Conservation (phyloP, 2,888 invertebrate genomes). For the Nomada goodeniana region DNA sequence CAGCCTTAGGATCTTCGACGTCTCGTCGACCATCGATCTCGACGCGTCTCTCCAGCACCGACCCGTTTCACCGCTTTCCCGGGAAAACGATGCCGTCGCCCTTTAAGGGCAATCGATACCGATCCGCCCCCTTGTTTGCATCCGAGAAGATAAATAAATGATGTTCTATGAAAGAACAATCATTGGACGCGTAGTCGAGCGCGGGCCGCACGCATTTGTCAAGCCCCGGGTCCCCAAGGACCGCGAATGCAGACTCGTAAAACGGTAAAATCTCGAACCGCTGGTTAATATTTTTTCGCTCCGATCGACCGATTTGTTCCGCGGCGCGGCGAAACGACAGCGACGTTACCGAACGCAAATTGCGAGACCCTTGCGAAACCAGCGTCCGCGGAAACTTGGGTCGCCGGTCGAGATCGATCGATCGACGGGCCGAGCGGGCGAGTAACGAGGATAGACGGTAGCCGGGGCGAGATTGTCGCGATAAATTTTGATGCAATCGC, state of each 20-base stretch:
- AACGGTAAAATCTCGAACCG: constrained; percentile 36
- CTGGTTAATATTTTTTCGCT: constrained; percentile 40
- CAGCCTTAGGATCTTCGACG: too few relatives aligned
- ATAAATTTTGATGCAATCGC: constrained; percentile 56
- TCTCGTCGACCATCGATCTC: too few relatives aligned
- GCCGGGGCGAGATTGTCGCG: constrained; percentile 39
- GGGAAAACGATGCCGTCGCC: neutral
- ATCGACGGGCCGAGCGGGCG: neutral
- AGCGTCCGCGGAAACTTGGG: neutral
- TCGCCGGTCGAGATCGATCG: constrained; percentile 10
- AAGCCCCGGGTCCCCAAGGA: constrained; percentile 36
- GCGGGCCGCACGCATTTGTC: constrained; percentile 42
- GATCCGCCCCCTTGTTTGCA: constrained; percentile 38
- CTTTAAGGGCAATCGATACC: constrained; percentile 16
- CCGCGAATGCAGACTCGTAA: constrained; percentile 28
- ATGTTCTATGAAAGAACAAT: constrained; percentile 58
- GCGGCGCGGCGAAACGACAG: constrained; percentile 1
- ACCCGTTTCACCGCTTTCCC: neutral
- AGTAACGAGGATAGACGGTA: neutral
- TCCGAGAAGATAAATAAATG: constrained; percentile 47
- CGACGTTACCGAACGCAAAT: neutral
- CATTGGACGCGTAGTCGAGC: constrained; percentile 25
- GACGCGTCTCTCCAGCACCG: neutral
- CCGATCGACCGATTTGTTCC: constrained; percentile 34
- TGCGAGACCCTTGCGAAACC: constrained; percentile 1